Percentiles rank a stretch among this genome's conserved stretches.
Conservation (phyloP, 2,797 vertebrate species). For the Octomys mimax region DNA sequence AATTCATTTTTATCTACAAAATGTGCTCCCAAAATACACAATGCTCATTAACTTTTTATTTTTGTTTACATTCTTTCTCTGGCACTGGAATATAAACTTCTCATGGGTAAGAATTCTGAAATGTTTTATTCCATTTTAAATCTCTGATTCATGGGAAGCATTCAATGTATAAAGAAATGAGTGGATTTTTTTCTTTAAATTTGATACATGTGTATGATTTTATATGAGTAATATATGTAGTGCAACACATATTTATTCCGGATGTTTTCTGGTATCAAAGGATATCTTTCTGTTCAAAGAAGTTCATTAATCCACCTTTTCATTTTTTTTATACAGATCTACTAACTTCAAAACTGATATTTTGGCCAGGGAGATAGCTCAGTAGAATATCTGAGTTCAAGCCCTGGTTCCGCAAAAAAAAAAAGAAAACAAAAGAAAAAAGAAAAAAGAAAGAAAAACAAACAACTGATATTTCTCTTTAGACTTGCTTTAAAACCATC, state of each 20-base stretch:
- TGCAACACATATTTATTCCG: not conserved
- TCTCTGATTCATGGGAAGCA: not conserved
- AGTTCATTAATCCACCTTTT: not conserved
- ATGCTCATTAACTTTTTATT: not conserved
- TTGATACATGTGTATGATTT: not conserved
- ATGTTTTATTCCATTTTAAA: conserved; percentile 9
- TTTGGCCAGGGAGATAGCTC: not conserved
- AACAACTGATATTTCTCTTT: not conserved
- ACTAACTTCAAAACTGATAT: not conserved
- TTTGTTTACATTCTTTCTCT: not conserved
- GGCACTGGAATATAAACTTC: not conserved
- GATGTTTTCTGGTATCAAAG: not conserved
- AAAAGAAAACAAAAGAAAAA: no score
- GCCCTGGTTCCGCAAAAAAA: no score
- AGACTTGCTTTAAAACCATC: not conserved
- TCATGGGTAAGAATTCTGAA: conserved; percentile 18
- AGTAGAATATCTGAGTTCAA: no score
- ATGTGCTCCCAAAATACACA: not conserved
- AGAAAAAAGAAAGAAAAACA: no score
- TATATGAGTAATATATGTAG: not conserved
- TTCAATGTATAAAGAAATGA: not conserved
- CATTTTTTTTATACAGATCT: not conserved
- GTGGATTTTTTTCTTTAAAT: not conserved
- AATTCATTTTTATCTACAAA: conserved; percentile 34
- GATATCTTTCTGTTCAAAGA: not conserved